phyloP scores from a whole-genome alignment of 2,888 invertebrate species.

The Calameuta filiformis region DNA sequence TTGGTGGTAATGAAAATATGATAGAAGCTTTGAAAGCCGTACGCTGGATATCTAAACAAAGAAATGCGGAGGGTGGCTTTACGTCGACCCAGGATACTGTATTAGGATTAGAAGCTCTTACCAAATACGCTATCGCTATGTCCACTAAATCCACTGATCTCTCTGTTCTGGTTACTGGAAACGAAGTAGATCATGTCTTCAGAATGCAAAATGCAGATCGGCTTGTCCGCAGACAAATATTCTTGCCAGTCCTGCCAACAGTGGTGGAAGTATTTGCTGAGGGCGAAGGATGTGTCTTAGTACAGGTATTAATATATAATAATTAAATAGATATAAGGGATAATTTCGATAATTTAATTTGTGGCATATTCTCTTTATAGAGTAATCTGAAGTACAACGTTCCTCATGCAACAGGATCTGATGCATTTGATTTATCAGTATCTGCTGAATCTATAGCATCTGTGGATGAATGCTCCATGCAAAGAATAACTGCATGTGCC shows the following conservation, averaged over 20 bases:
- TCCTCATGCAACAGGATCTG: slow-evolving; percentile 64
- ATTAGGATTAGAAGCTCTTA: slow-evolving; percentile 72
- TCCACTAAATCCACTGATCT: slow-evolving; percentile 63
- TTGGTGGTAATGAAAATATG: slow-evolving; percentile 68
- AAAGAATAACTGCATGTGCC: slow-evolving; percentile 58
- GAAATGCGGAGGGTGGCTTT: slow-evolving; percentile 78
- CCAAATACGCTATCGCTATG: slow-evolving; percentile 69
- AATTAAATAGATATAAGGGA: too few relatives aligned
- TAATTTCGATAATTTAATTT: too few relatives aligned
- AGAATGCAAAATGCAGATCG: slow-evolving; percentile 66
- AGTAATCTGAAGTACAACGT: slow-evolving; percentile 68
- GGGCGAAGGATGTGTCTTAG: slow-evolving; percentile 71
- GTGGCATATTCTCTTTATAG: slow-evolving; percentile 50
- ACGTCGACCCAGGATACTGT: slow-evolving; percentile 79
- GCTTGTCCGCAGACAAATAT: slow-evolving; percentile 66
- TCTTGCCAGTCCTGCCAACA: slow-evolving; percentile 65
- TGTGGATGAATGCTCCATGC: slow-evolving; percentile 67
- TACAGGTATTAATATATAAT: slow-evolving; percentile 67
- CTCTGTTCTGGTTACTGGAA: slow-evolving; percentile 65
- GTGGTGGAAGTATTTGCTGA: slow-evolving; percentile 66
- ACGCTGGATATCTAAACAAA: slow-evolving; percentile 79
- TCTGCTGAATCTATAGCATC: slow-evolving; percentile 64
- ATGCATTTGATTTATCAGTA: slow-evolving; percentile 69
- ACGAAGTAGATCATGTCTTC: slow-evolving; percentile 63
- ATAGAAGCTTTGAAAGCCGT: slow-evolving; percentile 72